phyloP scores from a whole-genome alignment of 2,888 invertebrate genomes.

The Lithophane ornitopus region DNA sequence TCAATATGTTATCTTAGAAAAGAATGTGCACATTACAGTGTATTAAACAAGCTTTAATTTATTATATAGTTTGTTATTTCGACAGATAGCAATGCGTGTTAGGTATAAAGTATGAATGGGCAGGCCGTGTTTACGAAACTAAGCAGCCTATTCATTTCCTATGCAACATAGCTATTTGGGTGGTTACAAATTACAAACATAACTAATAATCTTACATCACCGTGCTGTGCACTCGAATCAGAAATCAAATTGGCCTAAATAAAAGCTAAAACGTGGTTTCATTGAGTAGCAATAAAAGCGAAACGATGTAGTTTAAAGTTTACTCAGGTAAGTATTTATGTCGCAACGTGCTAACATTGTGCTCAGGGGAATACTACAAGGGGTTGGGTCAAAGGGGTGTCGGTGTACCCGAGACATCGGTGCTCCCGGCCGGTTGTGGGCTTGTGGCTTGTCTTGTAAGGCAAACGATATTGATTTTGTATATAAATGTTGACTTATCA shows the following conservation, averaged over 20 bases:
- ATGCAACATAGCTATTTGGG: conserved; percentile 34
- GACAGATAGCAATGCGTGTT: conserved; percentile 36
- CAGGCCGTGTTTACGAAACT: conserved; percentile 43
- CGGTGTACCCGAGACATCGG: conserved; percentile 76
- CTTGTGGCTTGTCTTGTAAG: conserved; percentile 77
- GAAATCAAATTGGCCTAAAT: conserved; percentile 69
- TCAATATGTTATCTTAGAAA: conserved; percentile 18
- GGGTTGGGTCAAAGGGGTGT: conserved; percentile 81
- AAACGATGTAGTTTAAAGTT: conserved; percentile 83
- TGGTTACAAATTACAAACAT: conserved; percentile 39
- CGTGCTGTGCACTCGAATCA: conserved; percentile 57
- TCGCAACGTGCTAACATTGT: conserved; percentile 84
- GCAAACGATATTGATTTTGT: conserved; percentile 81
- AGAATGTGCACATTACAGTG: conserved; percentile 19
- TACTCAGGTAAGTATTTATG: conserved; percentile 86
- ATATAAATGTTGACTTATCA: conserved; percentile 63
- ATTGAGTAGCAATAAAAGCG: conserved; percentile 79
- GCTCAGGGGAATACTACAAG: conserved; percentile 79
- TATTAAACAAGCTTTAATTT: conserved; percentile 25
- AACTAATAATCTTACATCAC: conserved; percentile 58
- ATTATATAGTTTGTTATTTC: conserved; percentile 33
- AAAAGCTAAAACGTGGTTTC: conserved; percentile 69
- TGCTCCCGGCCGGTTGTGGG: conserved; percentile 75
- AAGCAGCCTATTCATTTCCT: conserved; percentile 48
- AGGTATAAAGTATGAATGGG: conserved; percentile 40